Conservation (phyloP, 2,888 invertebrate genomes). For the Rapana venosa region DNA sequence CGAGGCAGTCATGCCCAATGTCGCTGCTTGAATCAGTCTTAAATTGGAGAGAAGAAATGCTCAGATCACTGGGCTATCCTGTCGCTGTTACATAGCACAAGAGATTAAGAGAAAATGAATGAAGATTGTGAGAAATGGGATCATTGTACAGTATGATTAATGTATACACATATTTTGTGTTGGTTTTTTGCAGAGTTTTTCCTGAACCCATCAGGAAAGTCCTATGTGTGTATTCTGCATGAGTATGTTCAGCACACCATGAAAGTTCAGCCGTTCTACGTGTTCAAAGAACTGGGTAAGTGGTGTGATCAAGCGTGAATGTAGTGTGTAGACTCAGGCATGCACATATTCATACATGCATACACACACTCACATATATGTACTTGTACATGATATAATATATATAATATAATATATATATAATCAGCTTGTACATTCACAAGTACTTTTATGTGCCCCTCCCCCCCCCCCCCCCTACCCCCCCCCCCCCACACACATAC, state of each 20-base stretch:
- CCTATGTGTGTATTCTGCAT: slow-evolving; percentile 96
- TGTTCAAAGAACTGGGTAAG: slow-evolving; percentile 90
- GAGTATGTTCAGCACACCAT: slow-evolving; percentile 97
- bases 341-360: background rate
- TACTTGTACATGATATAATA: background rate
- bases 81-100: too few relatives aligned
- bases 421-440: background rate
- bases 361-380: background rate
- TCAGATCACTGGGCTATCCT: too few relatives aligned
- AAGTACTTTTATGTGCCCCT: background rate
- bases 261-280: slow-evolving; percentile 94
- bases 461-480: background rate
- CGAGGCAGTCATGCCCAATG: too few relatives aligned
- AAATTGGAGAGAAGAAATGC: too few relatives aligned
- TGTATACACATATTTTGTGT: background rate
- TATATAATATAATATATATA: background rate
- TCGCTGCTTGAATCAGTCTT: too few relatives aligned
- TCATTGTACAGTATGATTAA: background rate
- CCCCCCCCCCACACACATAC: background rate
- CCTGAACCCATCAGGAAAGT: slow-evolving; percentile 97
- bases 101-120: too few relatives aligned
- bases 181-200: slow-evolving; percentile 87
- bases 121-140: too few relatives aligned
- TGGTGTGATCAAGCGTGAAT: background rate
- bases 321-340: background rate